Evolutionary conservation across 2,113 vertebrate species (phyloP).

Genomic region (Cygnus atratus): DNA sequence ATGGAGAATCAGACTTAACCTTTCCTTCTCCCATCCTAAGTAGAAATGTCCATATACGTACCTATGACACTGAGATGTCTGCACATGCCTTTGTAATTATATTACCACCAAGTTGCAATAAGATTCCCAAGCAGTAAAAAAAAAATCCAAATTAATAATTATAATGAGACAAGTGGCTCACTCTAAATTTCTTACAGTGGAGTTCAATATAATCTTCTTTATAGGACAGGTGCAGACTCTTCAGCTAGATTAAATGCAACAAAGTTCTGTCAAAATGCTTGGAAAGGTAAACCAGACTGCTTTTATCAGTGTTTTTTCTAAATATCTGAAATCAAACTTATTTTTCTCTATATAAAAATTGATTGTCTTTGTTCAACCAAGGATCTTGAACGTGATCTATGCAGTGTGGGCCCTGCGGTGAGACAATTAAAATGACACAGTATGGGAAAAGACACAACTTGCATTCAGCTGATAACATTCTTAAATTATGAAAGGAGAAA

Average conservation of each 20-base stretch:
- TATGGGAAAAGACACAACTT: not conserved
- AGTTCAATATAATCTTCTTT: not conserved
- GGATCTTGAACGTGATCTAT: not conserved
- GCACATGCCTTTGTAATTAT: not conserved
- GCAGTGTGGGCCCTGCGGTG: not conserved
- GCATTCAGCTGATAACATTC: not conserved
- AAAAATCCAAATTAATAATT: not conserved
- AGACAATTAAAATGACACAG: not conserved
- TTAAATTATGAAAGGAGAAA: not conserved
- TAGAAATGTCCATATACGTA: not conserved
- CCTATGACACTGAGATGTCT: not conserved
- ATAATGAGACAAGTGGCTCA: not conserved
- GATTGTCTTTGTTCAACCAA: not conserved
- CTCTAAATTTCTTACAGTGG: not conserved
- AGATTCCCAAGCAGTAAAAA: not conserved
- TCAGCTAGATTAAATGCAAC: not conserved
- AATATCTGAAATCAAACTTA: not conserved
- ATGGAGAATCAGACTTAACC: not conserved
- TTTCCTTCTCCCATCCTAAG: not conserved
- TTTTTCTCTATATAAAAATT: not conserved
- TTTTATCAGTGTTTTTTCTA: not conserved
- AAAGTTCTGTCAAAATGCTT: not conserved
- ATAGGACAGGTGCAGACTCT: not conserved
- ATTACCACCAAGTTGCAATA: not conserved
- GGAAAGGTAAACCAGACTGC: not conserved